A percentile compares a stretch with the other conserved stretches of the same genome.
phyloP scores from a whole-genome alignment of 1,140 invertebrate genomes.

The Oscheius sp. region DNA sequence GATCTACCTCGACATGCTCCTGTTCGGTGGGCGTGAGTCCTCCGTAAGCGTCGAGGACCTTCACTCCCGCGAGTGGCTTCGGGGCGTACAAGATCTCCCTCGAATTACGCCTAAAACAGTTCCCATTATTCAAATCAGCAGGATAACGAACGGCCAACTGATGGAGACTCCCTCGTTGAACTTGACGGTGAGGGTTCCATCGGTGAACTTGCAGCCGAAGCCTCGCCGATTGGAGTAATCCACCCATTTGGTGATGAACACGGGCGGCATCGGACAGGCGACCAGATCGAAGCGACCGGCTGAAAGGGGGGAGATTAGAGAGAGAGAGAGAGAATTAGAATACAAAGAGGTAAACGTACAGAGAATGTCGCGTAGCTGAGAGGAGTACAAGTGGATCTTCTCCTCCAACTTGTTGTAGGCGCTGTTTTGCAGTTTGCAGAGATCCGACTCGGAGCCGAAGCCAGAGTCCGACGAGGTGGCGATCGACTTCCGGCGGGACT shows the following conservation, averaged over 20 bases:
- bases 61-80: not conserved
- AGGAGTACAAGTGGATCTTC: not conserved
- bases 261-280: not conserved
- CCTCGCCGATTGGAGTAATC: slow-evolving; percentile 57
- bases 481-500: not conserved
- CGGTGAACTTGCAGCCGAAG: slow-evolving; percentile 52
- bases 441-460: slow-evolving; percentile 2
- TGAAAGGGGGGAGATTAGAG: not conserved
- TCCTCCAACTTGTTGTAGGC: not conserved
- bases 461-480: not conserved
- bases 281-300: not conserved
- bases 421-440: not conserved
- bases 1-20: not conserved
- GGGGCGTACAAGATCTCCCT: not conserved
- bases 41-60: not conserved
- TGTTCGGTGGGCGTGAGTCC: not conserved
- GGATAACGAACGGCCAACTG: not conserved
- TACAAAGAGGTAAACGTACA: not conserved
- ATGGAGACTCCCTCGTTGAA: slow-evolving; percentile 48
- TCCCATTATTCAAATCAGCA: not conserved
- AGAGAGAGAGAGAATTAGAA: not conserved
- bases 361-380: not conserved
- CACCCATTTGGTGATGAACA: slow-evolving; percentile 54
- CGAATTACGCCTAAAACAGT: not conserved
- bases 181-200: slow-evolving; percentile 52